Evolutionary conservation across 2,888 invertebrate genomes (phyloP).

Genomic region (Amphipoea oculea): DNA sequence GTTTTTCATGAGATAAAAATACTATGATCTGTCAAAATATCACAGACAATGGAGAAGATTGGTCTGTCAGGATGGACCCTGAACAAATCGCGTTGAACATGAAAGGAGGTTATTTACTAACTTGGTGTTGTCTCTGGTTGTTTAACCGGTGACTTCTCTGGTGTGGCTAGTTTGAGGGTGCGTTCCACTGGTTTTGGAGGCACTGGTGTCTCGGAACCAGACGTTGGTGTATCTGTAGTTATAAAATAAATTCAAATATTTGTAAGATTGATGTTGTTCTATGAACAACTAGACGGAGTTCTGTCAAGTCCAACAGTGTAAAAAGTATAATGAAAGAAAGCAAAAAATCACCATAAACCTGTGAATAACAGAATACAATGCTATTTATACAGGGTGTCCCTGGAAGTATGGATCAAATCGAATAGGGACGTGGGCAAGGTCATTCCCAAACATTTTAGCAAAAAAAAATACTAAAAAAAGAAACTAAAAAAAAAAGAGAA

Average conservation of each 20-base stretch:
- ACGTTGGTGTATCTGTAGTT: conserved; percentile 82
- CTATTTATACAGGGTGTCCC: too few species aligned
- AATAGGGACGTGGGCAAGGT: too few species aligned
- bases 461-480: too few species aligned
- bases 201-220: conserved; percentile 83
- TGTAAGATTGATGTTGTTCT: background rate
- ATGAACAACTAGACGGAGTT: background rate
- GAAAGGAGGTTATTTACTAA: conserved; percentile 57
- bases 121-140: conserved; percentile 73
- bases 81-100: conserved; percentile 6
- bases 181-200: conserved; percentile 77
- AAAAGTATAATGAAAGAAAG: background rate
- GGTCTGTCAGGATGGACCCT: conserved; percentile 29
- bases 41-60: conserved; percentile 54
- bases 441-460: too few species aligned
- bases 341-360: too few species aligned
- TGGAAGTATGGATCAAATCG: too few species aligned
- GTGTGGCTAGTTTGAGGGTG: conserved; percentile 82
- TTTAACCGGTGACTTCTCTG: conserved; percentile 84
- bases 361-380: too few species aligned
- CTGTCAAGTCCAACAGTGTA: background rate
- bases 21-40: conserved; percentile 1
- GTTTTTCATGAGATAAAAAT: background rate
- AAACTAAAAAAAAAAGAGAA: too few species aligned
- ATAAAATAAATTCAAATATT: background rate